Base-by-base conservation (phyloP, 2,888 invertebrate species). In the Sarcophaga subvicina region DNA sequence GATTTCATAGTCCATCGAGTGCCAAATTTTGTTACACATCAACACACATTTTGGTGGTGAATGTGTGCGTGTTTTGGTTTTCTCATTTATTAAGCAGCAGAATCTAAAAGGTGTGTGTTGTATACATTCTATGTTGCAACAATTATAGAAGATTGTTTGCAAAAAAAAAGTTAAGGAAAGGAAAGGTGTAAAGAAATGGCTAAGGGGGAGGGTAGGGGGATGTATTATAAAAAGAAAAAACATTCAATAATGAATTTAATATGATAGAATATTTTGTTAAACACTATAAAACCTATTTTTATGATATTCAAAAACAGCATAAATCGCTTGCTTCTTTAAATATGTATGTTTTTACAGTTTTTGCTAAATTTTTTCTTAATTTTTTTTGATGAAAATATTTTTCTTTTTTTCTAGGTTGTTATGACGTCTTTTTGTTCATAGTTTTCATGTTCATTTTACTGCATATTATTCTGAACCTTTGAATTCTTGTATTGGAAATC, bases 11-110 rank as follows among this genome's bases (percentile, higher is more conserved):
- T 45, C 76, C 83, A 75, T 64, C 64, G 69, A 80, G 80, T 86
- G 86, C 83, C 86, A 83, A 83, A 81, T 73, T 78, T 83, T 63
- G 60, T 86, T 83, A 54, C 78, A 78, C 78, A 69, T 86, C 86
- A 83, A 60, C 83, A 83, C 83, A 87, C 84, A 81, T 84, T 87
- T 67, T 67, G 62, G 27, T 70, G 63, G 64, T 64, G 59, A 0
- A 49, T 14, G 4, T 14, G 4, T 49, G 49, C 2, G 49, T 49
- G 3, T 49, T 37, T 37, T 1, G 37, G 37, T 37, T 37, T 37
- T 37, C 37, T 37, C 37, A 49, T 49, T 49, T 69, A 49, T 63
- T n/a, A 75, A 63, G 27, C 8, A 11, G 27, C 8, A 22, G 60
- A 78, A 75, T 76, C 77, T 69, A 25, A 60, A 71, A 79, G 82